These are phyloP conservation scores for Basileuterus tristriatus DNA, from an alignment of 2,797 vertebrate species.

Conservation along the genomic window DNA sequence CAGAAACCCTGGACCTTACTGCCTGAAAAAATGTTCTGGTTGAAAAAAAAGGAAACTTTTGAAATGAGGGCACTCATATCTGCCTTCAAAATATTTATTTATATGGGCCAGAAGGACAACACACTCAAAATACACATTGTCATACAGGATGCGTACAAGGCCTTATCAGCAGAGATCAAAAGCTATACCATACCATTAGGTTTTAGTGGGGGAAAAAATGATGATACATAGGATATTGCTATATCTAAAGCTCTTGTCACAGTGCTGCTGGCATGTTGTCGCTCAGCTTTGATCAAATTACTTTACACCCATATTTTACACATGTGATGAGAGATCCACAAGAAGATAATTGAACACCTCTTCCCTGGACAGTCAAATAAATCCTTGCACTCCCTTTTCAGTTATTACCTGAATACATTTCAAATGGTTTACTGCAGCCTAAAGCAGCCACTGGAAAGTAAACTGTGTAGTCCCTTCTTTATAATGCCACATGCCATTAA, in stretches of 20 bases:
- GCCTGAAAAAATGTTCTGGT: not conserved
- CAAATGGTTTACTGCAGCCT: constrained; percentile 21
- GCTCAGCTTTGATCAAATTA: constrained; percentile 17
- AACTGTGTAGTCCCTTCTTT: constrained; percentile 35
- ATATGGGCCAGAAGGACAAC: not conserved
- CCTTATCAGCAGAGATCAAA: not conserved
- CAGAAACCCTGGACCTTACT: not conserved
- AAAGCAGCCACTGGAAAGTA: constrained; percentile 19
- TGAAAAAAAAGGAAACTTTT: not conserved
- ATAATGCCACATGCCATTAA: not conserved
- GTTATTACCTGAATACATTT: constrained; percentile 49
- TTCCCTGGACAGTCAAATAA: constrained; percentile 2
- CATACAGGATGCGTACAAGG: not conserved
- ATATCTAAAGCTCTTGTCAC: constrained; percentile 42
- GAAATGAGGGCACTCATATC: not conserved
- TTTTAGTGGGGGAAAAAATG: not conserved
- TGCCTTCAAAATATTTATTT: not conserved
- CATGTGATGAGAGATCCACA: not conserved
- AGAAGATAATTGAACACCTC: not conserved
- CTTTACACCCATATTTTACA: not conserved
- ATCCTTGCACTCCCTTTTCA: constrained; percentile 6
- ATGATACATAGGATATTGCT: constrained; percentile 27
- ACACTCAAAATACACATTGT: not conserved
- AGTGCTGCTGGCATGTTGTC: constrained; percentile 39
- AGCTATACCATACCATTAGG: not conserved